phyloP scores from a whole-genome alignment of 2,888 invertebrate species.

The Tetropium fuscum region DNA sequence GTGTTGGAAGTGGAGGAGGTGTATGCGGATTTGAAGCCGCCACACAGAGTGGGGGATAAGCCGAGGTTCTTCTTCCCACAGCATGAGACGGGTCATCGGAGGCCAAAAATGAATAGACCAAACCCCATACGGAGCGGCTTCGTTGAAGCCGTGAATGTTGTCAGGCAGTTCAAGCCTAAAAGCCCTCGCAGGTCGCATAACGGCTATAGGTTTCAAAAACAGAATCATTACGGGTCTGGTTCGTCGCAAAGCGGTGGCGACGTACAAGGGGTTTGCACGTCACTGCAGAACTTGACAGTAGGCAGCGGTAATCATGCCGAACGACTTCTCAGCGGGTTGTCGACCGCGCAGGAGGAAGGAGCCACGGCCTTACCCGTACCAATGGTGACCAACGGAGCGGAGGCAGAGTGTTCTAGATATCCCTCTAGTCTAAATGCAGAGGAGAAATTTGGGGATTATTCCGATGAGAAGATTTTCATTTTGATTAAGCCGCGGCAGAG shows the following conservation, averaged over 20 bases:
- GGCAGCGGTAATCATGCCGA: constrained; percentile 2
- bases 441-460: constrained; percentile 22
- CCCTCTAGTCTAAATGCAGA: background rate
- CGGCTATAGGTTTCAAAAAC: background rate
- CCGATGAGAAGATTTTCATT: constrained; percentile 68
- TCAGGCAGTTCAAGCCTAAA: background rate
- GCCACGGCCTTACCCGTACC: background rate
- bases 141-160: background rate
- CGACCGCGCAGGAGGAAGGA: background rate
- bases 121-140: constrained; percentile 7
- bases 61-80: constrained; percentile 70
- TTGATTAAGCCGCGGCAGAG: constrained; percentile 73
- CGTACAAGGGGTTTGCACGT: constrained; percentile 12
- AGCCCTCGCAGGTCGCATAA: background rate
- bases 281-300: constrained; percentile 4
- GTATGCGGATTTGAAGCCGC: constrained; percentile 76
- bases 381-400: background rate
- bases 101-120: background rate
- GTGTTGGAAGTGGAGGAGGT: constrained; percentile 80
- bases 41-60: constrained; percentile 80
- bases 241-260: background rate
- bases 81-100: constrained; percentile 12
- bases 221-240: background rate
- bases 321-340: constrained; percentile 13
- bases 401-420: background rate